phyloP scores from a whole-genome alignment of 2,113 vertebrate genomes.

The Henicopernis longicauda region DNA sequence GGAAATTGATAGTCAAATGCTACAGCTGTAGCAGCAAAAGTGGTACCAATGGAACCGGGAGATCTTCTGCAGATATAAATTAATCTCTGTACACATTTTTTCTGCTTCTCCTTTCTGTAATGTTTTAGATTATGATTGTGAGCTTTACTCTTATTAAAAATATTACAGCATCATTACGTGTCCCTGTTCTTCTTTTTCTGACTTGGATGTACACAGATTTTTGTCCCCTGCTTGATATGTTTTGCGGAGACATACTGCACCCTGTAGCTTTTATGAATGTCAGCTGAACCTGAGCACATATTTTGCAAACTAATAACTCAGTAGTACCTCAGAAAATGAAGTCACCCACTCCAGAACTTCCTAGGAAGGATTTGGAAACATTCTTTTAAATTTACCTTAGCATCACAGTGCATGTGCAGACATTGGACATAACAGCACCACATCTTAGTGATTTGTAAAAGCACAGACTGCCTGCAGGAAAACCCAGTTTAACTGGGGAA shows the following conservation, averaged over 20 bases:
- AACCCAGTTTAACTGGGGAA: not conserved
- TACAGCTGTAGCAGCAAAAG: not conserved
- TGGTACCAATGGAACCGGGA: fast-evolving
- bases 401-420: fast-evolving
- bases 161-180: not conserved
- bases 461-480: not conserved
- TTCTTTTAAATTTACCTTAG: not conserved
- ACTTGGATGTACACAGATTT: not conserved
- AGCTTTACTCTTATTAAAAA: slow-evolving; percentile 35
- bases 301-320: not conserved
- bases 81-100: not conserved
- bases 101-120: not conserved
- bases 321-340: not conserved
- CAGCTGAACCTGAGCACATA: not conserved
- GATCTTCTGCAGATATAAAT: not conserved
- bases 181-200: not conserved
- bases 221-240: not conserved
- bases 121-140: not conserved
- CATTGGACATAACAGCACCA: not conserved
- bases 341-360: not conserved
- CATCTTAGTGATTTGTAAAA: not conserved
- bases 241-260: fast-evolving
- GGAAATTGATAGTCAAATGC: not conserved
- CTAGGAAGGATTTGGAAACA: not conserved
- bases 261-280: not conserved